These are phyloP conservation scores for Aporophyla lueneburgensis DNA, from an alignment of 2,888 invertebrate species.

Conservation along the genomic window DNA sequence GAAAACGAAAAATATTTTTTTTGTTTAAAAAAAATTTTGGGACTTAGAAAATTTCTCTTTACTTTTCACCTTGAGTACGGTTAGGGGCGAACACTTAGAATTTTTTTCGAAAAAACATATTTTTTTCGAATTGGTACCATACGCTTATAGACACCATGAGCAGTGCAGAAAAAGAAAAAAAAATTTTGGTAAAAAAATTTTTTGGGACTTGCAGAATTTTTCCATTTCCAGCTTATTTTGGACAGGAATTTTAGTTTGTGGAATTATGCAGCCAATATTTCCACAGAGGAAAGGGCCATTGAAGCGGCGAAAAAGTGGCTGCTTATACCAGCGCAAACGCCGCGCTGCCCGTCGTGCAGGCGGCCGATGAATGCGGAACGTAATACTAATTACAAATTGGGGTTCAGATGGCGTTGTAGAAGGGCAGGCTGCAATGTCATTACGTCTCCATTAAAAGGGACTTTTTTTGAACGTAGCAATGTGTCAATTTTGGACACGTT, in stretches of 20 bases:
- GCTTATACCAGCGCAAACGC: not conserved
- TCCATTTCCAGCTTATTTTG: not conserved
- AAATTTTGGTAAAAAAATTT: no score
- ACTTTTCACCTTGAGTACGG: no score
- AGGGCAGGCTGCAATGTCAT: constrained; percentile 10
- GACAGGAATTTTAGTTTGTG: not conserved
- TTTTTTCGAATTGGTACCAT: no score
- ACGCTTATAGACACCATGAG: no score
- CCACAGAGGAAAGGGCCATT: not conserved
- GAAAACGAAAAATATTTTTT: no score
- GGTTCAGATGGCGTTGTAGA: not conserved
- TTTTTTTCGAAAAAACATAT: no score
- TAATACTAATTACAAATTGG: not conserved
- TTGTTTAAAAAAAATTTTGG: no score
- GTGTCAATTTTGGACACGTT: not conserved
- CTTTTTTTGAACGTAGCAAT: constrained; percentile 17
- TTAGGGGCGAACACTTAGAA: no score
- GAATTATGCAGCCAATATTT: constrained; percentile 6
- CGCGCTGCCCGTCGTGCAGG: constrained; percentile 8
- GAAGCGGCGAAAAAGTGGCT: constrained; percentile 24
- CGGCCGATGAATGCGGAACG: constrained; percentile 1
- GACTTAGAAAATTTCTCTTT: no score
- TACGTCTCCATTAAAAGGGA: not conserved
- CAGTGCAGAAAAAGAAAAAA: no score
- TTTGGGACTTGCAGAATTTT: no score